Evolutionary conservation across 2,113 vertebrate species (phyloP), one percentile per base, ranked within the genome.

Genomic region (Epinephelus lanceolatus): DNA sequence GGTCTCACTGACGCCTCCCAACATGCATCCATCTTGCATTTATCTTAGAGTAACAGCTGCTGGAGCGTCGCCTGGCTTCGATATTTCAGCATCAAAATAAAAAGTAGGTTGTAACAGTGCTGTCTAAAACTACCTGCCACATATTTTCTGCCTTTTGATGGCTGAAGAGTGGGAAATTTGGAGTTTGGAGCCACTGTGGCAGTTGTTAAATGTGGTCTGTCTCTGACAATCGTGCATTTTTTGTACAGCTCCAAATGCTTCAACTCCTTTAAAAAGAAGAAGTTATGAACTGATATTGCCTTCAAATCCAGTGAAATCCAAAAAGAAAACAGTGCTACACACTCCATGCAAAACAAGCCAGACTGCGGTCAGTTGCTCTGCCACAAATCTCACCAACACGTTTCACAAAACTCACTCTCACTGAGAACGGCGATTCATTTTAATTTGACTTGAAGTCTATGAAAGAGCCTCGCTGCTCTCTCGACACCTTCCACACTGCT

Each of bases 11-110:
- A 86, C 23, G 14, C 84, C 79, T 84, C 78, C 78, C 67, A 83
- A 88, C 89, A 76, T 89, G 81, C 90, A 88, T 91, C 85, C 68
- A 84, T 92, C 84, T 92, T 84, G 23, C 67, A 81, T 91, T 89
- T 81, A 91, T 93, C 88, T 87, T 63, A 21, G 51, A 18, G 79
- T 83, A 86, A 66, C 90, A 92, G 90, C 87, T 89, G 92, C 53
- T 81, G 62, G 17, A 69, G 56, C 62, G 47, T 73, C 60, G 72
- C 66, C 51, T 66, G 59, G 74, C 78, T 88, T 62, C 18, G 10
- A 79, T 71, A 83, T 78, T 78, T 81, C 49, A 23, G 49, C 88
- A 63, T 78, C 30, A 68, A 71, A 90, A 71, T 72, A 47, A 65
- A 68, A 82, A 75, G 71, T n/a, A 71, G 45, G 49, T 52, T 89